A percentile compares a stretch with the other conserved stretches of the same genome.
phyloP scores from a whole-genome alignment of 2,888 invertebrate species.

The Tiliacea citrago region DNA sequence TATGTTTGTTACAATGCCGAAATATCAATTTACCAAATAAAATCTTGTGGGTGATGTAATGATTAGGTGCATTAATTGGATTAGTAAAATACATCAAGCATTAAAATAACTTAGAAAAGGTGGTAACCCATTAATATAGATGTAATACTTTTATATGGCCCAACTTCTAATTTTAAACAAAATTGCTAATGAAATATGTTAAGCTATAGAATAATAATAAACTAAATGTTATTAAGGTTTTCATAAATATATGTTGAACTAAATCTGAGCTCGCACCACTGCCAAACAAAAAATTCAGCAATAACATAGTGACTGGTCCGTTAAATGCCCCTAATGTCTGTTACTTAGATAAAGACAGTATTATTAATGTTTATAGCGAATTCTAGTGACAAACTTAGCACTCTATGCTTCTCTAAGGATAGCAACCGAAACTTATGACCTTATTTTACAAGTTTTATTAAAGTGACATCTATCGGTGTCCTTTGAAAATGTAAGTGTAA shows the following conservation, averaged over 20 bases:
- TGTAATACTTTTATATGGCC: background rate
- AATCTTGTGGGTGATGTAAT: background rate
- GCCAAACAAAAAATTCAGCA: conserved; percentile 27
- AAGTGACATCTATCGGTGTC: conserved; percentile 45
- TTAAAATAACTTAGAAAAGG: background rate
- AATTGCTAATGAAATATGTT: no score
- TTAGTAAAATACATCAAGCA: background rate
- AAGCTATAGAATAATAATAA: background rate
- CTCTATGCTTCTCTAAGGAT: conserved; percentile 17
- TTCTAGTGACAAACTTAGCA: conserved; percentile 54
- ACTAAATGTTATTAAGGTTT: background rate
- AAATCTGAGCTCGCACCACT: conserved; percentile 43
- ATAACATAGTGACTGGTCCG: conserved; percentile 53
- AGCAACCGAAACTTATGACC: conserved; percentile 27
- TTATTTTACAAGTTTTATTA: conserved; percentile 33
- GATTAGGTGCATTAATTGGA: background rate
- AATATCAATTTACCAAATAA: background rate
- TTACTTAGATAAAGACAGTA: conserved; percentile 64
- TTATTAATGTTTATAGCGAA: conserved; percentile 67
- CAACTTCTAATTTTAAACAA: background rate
- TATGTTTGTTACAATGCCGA: background rate
- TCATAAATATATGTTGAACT: background rate
- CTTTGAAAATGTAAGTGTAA: conserved; percentile 23
- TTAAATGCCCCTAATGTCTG: conserved; percentile 45
- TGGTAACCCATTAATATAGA: background rate